These are phyloP conservation scores for Indicator indicator DNA, from an alignment of 2,113 vertebrate genomes.

Conservation along the genomic window DNA sequence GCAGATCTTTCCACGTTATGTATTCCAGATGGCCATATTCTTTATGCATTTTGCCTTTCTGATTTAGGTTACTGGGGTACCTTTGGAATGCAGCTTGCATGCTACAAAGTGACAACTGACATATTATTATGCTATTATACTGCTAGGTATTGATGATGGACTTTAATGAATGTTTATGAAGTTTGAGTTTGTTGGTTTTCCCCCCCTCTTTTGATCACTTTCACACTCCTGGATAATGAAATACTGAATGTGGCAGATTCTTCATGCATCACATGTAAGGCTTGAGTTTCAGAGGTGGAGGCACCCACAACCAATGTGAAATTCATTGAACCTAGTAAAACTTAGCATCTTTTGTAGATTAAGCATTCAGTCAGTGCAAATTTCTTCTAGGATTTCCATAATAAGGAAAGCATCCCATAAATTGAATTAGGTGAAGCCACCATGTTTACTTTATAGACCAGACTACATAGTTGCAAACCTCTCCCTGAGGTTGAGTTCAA, in stretches of 20 bases:
- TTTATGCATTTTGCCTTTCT: conserved; percentile 75
- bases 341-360: background rate
- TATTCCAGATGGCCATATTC: conserved; percentile 82
- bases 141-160: background rate
- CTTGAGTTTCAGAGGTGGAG: background rate
- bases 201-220: background rate
- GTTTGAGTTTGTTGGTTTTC: background rate
- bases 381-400: background rate
- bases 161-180: conserved; percentile 32
- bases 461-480: background rate
- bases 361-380: background rate
- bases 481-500: background rate
- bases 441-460: conserved; percentile 28
- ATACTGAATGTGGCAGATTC: background rate
- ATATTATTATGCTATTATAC: conserved; percentile 1
- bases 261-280: background rate
- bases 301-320: background rate
- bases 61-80: conserved; percentile 71
- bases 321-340: background rate
- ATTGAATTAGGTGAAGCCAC: conserved; percentile 27
- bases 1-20: conserved; percentile 81
- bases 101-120: conserved; percentile 69
- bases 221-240: conserved; percentile 8
- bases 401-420: background rate
- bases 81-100: conserved; percentile 68